These are phyloP conservation scores for Caiman crocodilus DNA, from an alignment of 2,797 vertebrate species.

Conservation along the genomic window DNA sequence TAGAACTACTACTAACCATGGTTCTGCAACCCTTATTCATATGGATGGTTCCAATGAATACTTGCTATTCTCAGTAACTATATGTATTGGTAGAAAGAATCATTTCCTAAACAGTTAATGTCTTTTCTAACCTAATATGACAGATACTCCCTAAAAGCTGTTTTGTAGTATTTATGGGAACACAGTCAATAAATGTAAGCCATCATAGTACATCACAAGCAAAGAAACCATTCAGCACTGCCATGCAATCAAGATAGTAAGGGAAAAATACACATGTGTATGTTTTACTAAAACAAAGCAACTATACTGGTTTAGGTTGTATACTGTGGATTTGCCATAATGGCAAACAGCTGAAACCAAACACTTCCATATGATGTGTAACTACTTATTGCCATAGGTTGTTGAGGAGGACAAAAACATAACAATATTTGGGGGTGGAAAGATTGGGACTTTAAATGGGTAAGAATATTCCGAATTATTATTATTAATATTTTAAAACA, in stretches of 20 bases:
- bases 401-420: not conserved
- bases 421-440: not conserved
- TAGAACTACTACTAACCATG: not conserved
- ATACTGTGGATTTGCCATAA: not conserved
- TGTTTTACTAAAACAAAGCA: slow-evolving; percentile 16
- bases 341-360: not conserved
- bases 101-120: not conserved
- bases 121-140: not conserved
- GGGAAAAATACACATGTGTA: not conserved
- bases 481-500: no score
- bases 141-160: not conserved
- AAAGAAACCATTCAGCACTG: not conserved
- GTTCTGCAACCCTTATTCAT: not conserved
- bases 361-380: not conserved
- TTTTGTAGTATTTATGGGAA: not conserved
- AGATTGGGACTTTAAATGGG: no score
- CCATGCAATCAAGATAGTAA: not conserved
- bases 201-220: not conserved
- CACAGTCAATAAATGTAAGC: not conserved
- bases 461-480: no score
- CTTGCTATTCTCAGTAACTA: not conserved
- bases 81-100: not conserved
- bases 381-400: not conserved
- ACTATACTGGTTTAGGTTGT: not conserved
- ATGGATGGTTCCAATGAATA: not conserved